Conservation (phyloP, 2,888 invertebrate species). For the Apamea anceps region DNA sequence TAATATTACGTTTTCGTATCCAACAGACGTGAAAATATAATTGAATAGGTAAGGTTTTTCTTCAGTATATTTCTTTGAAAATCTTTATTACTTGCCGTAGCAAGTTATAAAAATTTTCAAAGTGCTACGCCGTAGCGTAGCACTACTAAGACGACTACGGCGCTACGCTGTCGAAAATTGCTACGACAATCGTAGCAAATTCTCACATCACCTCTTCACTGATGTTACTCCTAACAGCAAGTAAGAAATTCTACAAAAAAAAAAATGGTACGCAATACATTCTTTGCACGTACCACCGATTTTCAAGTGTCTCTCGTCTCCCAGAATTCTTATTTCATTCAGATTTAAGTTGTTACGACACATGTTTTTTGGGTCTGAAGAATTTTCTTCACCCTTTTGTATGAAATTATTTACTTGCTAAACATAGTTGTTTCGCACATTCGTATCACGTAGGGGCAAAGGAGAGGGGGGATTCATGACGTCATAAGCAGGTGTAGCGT, state of each 20-base stretch:
- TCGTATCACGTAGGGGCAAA: slow-evolving; percentile 73
- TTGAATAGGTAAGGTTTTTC: slow-evolving; percentile 2
- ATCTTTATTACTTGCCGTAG: slow-evolving; percentile 30
- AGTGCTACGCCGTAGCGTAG: slow-evolving; percentile 29
- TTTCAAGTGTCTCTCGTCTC: slow-evolving; percentile 80
- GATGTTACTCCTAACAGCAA: slow-evolving; percentile 38
- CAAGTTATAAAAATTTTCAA: too few species aligned
- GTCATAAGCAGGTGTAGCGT: slow-evolving; percentile 60
- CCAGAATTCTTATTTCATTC: slow-evolving; percentile 77
- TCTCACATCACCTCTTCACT: slow-evolving; percentile 34
- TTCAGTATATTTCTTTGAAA: slow-evolving; percentile 25
- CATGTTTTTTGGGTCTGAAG: slow-evolving; percentile 69
- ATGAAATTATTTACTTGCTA: slow-evolving; percentile 83
- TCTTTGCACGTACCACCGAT: slow-evolving; percentile 81
- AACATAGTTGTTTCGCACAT: slow-evolving; percentile 74
- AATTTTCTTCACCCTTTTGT: slow-evolving; percentile 49
- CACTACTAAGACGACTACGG: slow-evolving; percentile 14
- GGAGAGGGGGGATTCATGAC: slow-evolving; percentile 66
- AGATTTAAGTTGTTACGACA: slow-evolving; percentile 71
- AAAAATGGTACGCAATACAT: slow-evolving; percentile 64
- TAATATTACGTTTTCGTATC: slow-evolving; percentile 14
- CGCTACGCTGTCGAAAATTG: slow-evolving; percentile 35
- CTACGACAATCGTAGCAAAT: slow-evolving; percentile 53
- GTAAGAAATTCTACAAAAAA: slow-evolving; percentile 52
- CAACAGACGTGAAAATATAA: slow-evolving; percentile 8